A percentile compares a stretch with the other conserved stretches of the same genome.
These are phyloP conservation scores for Podocnemis expansa DNA, from an alignment of 2,113 vertebrate species.

Conservation along the genomic window DNA sequence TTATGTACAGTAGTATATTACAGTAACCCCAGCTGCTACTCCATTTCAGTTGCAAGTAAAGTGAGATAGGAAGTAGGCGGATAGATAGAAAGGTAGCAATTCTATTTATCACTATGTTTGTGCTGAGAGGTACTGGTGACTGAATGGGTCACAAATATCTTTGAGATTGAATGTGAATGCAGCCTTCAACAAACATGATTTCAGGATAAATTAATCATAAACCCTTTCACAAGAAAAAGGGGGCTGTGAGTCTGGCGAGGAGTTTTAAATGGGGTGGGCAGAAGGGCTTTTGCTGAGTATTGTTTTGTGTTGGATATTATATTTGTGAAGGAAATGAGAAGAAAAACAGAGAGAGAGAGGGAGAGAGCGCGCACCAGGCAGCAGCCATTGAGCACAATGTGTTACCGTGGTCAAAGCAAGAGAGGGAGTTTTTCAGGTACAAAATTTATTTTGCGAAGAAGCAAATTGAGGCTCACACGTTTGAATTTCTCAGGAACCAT, in stretches of 20 bases:
- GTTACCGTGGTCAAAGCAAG: neutral
- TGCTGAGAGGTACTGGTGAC: neutral
- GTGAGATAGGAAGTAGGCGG: neutral
- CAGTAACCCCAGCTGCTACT: conserved; percentile 19
- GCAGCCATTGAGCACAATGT: neutral
- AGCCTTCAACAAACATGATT: neutral
- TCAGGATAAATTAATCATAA: neutral
- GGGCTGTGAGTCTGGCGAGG: neutral
- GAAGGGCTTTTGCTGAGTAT: neutral
- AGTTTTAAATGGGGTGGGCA: neutral
- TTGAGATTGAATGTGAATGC: neutral
- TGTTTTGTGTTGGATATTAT: neutral
- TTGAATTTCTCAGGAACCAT: neutral
- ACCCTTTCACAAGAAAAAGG: neutral
- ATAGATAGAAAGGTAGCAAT: neutral
- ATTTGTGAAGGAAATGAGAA: neutral
- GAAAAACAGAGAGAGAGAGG: neutral
- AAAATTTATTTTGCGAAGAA: neutral
- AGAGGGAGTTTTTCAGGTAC: neutral
- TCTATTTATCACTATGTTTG: neutral
- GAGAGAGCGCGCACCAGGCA: too few species aligned
- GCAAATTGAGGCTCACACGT: neutral
- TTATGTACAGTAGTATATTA: neutral
- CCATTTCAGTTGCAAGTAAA: conserved; percentile 23
- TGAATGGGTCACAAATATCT: neutral